Evolutionary conservation across 2,888 invertebrate genomes (phyloP), one percentile per base, ranked within the genome.

Genomic region (Dexiosoma caninum): DNA sequence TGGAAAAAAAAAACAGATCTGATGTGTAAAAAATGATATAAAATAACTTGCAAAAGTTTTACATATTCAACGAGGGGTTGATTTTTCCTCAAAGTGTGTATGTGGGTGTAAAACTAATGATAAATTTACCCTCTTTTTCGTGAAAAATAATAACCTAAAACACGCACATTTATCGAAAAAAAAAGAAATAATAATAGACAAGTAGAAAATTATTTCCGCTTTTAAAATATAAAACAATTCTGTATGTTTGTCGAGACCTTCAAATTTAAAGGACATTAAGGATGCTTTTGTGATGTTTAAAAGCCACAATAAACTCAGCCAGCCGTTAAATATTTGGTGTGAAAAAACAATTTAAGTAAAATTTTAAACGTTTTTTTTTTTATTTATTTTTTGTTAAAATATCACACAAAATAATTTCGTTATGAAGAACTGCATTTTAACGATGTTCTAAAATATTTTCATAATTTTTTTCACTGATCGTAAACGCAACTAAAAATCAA

Each of bases 141-240:
- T 14, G 35, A 40, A 30, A 51, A 51, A 64, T 9, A n/a, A 44
- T 44, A 23, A 30, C 49, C 10, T 21, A 67, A 60, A 51, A 62
- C 51, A 71, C 72, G 72, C 66, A 59, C 46, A 75, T 66, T 44
- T 55, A 23, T 19, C 27, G 8, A 1, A 21, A 64, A 62, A 40
- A 30, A 35, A 9, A 44, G 4, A 19, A 44, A 46, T 2, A 12
- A 46, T 51, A 16, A 30, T 1, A 62, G 51, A 66, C 66, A 72
- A 62, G 42, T 57, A 77, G 77, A 77, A 77, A 77, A 81, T 81
- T 81, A 81, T 81, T 81, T 81, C 81, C 81, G 77, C 81, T 81
- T 72, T 69, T 37, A 51, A 49, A 57, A 16, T 27, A 21, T 7
- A 44, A 57, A 40, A 57, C 37, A 40, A 30, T 51, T 66, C n/a